Base-by-base conservation (phyloP, 2,888 invertebrate genomes). In the Iselma pallidipennis region DNA sequence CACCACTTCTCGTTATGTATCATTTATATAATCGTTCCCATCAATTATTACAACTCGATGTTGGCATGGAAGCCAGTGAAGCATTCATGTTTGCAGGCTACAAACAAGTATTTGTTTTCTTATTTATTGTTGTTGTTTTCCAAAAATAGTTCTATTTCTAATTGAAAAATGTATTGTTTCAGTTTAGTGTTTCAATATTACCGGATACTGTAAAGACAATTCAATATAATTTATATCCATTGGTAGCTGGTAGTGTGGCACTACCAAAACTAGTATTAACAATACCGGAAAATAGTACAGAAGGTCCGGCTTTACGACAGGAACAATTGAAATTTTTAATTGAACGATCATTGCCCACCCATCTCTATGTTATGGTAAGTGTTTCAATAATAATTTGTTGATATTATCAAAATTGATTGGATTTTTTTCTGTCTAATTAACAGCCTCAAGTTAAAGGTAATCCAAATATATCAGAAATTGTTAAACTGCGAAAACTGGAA, bases 31-130 rank as follows among this genome's bases (percentile, higher is more conserved):
- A 95, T 76, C 87, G 89, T 70, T 90, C 91, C 0, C 84, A 85
- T 50, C 86, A 85, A 61, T 86, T 94, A 37, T 86, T 92, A 60
- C 89, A 92, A 64, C 82, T 95, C 31, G 88, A 87, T 71, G 82
- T 94, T 37, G 86, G 85, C 55, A 90, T 95, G 82, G 94, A 94
- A 71, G 89, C 91, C 6, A 91, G 89, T 61, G 96, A 97, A 79
- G 92, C 91, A 42, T 97, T 97, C 79, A 96, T 97, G 91, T 96
- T 95, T 82, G 90, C 96, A 63, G 97, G 97, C 2, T 94, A 95
- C 76, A 96, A 94, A 82, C 94, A 95, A 85, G 91, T 91, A 76
- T 61, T 21, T 1, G 10, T 52, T 45, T 31, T 45, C 29, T 5
- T 25, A 7, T 42, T 56, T 49, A 31, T 19, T 23, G 6, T 14